phyloP scores from a whole-genome alignment of 2,113 vertebrate species.

The Archilochus colubris region DNA sequence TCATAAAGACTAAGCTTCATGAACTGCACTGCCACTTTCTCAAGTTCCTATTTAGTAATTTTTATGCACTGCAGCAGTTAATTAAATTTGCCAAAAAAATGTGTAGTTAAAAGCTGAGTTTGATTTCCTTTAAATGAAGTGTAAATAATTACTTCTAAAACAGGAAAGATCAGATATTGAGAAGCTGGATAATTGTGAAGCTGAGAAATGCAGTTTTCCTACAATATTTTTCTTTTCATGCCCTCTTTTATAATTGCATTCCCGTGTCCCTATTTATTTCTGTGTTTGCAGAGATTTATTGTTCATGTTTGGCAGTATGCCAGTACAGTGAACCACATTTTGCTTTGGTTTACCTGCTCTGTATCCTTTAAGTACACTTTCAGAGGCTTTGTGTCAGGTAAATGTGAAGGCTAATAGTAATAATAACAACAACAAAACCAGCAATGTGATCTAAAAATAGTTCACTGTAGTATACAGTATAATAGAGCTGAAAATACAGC shows the following conservation, averaged over 20 bases:
- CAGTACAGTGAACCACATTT: slow-evolving; percentile 11
- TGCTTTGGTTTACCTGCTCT: not conserved
- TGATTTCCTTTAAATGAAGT: slow-evolving; percentile 43
- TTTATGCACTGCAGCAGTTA: slow-evolving; percentile 6
- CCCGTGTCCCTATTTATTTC: slow-evolving; percentile 37
- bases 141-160: slow-evolving; percentile 26
- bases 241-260: slow-evolving; percentile 40
- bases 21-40: not conserved
- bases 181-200: slow-evolving; percentile 22
- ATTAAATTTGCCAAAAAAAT: slow-evolving; percentile 30
- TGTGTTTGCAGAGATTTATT: slow-evolving; percentile 60
- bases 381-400: not conserved
- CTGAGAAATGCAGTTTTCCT: slow-evolving; percentile 8
- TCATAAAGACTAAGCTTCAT: not conserved
- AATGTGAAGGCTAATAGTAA: not conserved
- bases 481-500: not conserved
- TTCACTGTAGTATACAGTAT: not conserved
- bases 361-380: not conserved
- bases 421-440: not conserved
- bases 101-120: slow-evolving; percentile 9
- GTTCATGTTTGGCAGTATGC: slow-evolving; percentile 44
- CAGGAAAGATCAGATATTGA: not conserved
- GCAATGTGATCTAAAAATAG: not conserved
- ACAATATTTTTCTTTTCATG: slow-evolving; percentile 35
- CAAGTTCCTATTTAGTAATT: slow-evolving; percentile 26